Percentiles rank a stretch among this genome's conserved stretches.
Evolutionary conservation across 2,888 invertebrate species (phyloP).

Genomic region (Chrysina gloriosa): DNA sequence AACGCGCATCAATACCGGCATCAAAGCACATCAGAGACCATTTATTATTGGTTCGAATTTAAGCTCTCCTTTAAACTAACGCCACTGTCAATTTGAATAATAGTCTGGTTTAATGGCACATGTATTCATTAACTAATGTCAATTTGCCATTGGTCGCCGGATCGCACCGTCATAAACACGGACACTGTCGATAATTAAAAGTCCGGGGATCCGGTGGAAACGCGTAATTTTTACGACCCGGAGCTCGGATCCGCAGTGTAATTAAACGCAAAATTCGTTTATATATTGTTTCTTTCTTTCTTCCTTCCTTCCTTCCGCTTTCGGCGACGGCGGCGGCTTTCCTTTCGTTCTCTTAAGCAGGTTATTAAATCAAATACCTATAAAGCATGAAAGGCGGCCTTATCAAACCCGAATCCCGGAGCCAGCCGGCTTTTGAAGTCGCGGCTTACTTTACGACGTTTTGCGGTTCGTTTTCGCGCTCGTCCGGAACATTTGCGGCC

Average conservation of each 20-base stretch:
- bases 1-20: constrained; percentile 13
- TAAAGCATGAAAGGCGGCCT: constrained; percentile 48
- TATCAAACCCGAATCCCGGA: constrained; percentile 46
- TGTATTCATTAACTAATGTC: constrained; percentile 47
- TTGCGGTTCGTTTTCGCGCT: constrained; percentile 29
- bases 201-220: constrained; percentile 5
- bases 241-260: constrained; percentile 23
- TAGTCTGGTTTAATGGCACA: constrained; percentile 46
- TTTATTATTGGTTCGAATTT: constrained; percentile 24
- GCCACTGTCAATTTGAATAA: constrained; percentile 47
- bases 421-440: constrained; percentile 25
- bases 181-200: constrained; percentile 29
- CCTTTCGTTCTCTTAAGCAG: constrained; percentile 44
- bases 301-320: background rate
- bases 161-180: constrained; percentile 10
- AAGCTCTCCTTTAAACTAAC: constrained; percentile 46
- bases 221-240: constrained; percentile 1
- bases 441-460: constrained; percentile 13
- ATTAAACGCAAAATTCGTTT: constrained; percentile 49
- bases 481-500: constrained; percentile 7
- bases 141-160: background rate
- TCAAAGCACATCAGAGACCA: constrained; percentile 18
- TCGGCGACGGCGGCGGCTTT: background rate
- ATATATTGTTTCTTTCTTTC: constrained; percentile 31
- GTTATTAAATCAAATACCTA: constrained; percentile 53